Evolutionary conservation across 2,797 vertebrate genomes (phyloP).

Genomic region (Enteromius trimaculatus): DNA sequence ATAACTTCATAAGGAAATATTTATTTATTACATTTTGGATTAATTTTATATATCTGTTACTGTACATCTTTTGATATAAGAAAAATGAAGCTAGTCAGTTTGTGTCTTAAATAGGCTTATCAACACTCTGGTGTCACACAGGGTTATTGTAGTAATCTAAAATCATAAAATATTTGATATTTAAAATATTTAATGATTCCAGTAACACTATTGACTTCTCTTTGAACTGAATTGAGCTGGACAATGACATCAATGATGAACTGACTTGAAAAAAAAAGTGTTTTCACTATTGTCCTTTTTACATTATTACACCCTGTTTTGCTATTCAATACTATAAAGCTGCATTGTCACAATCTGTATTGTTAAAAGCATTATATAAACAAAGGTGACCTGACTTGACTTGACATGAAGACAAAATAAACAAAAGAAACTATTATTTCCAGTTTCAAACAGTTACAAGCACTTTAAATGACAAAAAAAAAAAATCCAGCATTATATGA

Average conservation of each 20-base stretch:
- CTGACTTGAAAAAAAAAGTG: too few relatives aligned
- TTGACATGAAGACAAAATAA: background rate
- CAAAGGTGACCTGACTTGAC: too few relatives aligned
- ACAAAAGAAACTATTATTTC: background rate
- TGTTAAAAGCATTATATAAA: too few relatives aligned
- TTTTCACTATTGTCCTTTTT: too few relatives aligned
- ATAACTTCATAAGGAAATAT: background rate
- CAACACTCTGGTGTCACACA: too few relatives aligned
- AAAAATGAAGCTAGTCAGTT: too few relatives aligned
- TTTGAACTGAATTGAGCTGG: background rate
- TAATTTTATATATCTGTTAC: background rate
- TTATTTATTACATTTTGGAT: background rate
- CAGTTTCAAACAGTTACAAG: background rate
- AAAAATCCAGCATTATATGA: constrained; percentile 3
- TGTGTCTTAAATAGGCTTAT: background rate
- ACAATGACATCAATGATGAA: too few relatives aligned
- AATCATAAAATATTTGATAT: background rate
- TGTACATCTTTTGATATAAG: background rate
- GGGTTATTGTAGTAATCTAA: background rate
- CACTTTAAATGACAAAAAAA: background rate
- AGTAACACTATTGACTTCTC: background rate
- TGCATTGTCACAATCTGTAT: too few relatives aligned
- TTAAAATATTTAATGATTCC: too few relatives aligned
- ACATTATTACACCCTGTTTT: too few relatives aligned
- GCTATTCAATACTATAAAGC: too few relatives aligned